Conservation (phyloP, 2,797 vertebrate species). For the Aselliscus stoliczkanus region DNA sequence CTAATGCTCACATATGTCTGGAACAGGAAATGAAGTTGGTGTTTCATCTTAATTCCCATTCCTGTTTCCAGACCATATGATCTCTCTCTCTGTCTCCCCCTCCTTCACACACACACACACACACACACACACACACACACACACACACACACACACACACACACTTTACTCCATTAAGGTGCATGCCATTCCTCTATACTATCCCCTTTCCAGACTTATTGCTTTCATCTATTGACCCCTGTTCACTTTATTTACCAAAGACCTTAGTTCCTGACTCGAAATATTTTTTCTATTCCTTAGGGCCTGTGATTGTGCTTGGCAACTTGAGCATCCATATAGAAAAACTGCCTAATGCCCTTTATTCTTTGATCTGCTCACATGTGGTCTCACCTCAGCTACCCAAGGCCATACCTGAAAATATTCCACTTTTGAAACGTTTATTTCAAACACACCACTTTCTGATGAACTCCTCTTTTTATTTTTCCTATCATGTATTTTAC, state of each 20-base stretch:
- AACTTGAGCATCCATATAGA: background rate
- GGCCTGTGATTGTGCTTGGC: background rate
- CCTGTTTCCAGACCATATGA: background rate
- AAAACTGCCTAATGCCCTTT: background rate
- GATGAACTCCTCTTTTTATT: background rate
- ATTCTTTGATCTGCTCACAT: background rate
- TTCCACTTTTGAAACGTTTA: background rate
- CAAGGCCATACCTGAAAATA: background rate
- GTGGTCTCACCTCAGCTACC: background rate
- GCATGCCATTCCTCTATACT: background rate
- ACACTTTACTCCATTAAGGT: background rate
- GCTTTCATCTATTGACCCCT: background rate
- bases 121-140: too few relatives aligned
- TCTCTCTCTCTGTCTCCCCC: background rate
- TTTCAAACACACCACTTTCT: background rate
- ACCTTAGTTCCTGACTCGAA: background rate
- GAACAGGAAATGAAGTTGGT: background rate
- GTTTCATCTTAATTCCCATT: background rate
- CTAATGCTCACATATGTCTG: background rate
- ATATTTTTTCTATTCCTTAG: background rate
- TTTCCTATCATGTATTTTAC: background rate
- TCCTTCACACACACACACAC: accelerated
- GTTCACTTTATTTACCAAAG: background rate
- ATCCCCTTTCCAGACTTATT: background rate
- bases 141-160: accelerated